These are phyloP conservation scores for Podotricha telesiphe DNA, from an alignment of 2,888 invertebrate species.

Conservation along the genomic window DNA sequence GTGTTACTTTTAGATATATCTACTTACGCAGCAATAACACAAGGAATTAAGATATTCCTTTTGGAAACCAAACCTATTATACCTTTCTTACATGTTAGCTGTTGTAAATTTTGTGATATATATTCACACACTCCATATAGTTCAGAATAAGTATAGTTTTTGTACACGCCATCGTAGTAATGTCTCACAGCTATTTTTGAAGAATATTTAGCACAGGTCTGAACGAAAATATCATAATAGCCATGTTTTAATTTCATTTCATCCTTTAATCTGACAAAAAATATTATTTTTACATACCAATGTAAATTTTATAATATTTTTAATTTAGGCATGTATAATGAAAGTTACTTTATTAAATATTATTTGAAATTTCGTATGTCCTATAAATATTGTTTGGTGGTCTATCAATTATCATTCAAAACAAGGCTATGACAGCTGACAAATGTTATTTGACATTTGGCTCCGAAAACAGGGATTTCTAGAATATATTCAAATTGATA, in stretches of 20 bases:
- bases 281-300: slow-evolving; percentile 8
- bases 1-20: not conserved
- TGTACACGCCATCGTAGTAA: slow-evolving; percentile 61
- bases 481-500: not conserved
- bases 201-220: slow-evolving; percentile 66
- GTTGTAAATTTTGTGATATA: slow-evolving; percentile 70
- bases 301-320: not conserved
- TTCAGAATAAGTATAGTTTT: slow-evolving; percentile 72
- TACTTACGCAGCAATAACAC: slow-evolving; percentile 83
- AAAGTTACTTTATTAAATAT: not conserved
- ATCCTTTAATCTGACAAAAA: slow-evolving; percentile 9
- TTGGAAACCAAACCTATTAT: slow-evolving; percentile 77
- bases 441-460: not conserved
- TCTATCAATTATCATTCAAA: no score
- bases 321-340: slow-evolving; percentile 1
- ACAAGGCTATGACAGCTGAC: not conserved
- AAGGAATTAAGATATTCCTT: slow-evolving; percentile 79
- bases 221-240: slow-evolving; percentile 74
- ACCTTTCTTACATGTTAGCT: slow-evolving; percentile 64
- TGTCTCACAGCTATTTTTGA: slow-evolving; percentile 65
- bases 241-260: slow-evolving; percentile 62
- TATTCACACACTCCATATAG: slow-evolving; percentile 76
- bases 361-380: slow-evolving; percentile 12
- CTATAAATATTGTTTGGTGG: not conserved
- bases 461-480: not conserved